These are phyloP conservation scores for Amphipoea lucens DNA, from an alignment of 2,888 invertebrate species.

Conservation along the genomic window DNA sequence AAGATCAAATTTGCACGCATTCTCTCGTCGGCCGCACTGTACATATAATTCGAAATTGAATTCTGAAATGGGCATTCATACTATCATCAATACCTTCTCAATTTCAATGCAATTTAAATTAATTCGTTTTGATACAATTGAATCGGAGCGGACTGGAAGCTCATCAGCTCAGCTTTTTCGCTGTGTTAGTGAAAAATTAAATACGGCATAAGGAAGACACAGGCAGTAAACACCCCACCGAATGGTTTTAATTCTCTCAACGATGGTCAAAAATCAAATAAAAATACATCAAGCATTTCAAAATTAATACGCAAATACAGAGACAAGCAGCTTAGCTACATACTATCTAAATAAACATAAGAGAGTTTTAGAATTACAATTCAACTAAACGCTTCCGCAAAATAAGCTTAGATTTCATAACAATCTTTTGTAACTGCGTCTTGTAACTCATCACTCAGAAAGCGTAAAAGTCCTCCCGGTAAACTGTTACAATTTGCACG, in stretches of 20 bases:
- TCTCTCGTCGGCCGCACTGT: no score
- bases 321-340: no score
- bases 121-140: conserved; percentile 23
- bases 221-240: no score
- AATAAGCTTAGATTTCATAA: conserved; percentile 3
- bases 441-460: conserved; percentile 45
- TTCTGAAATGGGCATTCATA: conserved; percentile 12
- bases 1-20: no score
- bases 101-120: conserved; percentile 24
- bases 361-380: background rate
- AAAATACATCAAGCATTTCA: no score
- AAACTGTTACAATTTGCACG: conserved; percentile 29
- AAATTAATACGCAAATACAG: no score
- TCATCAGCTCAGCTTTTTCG: no score
- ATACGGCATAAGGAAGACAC: no score
- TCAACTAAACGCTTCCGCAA: background rate
- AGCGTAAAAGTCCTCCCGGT: conserved; percentile 28
- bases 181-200: no score
- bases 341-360: no score
- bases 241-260: no score
- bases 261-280: no score
- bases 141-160: background rate
- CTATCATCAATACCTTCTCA: conserved; percentile 5
- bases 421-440: background rate
- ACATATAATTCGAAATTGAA: conserved; percentile 14